These are phyloP conservation scores for Pteropus alecto DNA, from an alignment of 2,113 vertebrate species.

Conservation along the genomic window DNA sequence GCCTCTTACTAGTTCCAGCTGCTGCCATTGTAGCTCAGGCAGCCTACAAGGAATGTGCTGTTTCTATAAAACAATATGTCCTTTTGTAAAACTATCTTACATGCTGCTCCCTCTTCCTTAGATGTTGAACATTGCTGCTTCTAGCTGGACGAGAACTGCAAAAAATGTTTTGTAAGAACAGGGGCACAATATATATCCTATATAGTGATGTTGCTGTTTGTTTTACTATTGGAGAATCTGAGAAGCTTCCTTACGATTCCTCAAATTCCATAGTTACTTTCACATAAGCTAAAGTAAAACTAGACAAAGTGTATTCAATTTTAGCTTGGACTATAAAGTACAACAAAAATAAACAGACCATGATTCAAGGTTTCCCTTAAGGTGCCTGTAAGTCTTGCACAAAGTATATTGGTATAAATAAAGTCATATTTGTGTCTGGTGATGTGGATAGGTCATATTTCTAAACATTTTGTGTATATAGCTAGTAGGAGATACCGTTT, in stretches of 20 bases:
- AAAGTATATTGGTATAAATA: slow-evolving; percentile 57
- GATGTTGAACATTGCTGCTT: not conserved
- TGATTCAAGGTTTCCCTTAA: slow-evolving; percentile 57
- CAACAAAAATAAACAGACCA: slow-evolving; percentile 62
- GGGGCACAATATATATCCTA: no score
- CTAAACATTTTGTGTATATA: slow-evolving; percentile 45
- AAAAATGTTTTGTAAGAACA: not conserved
- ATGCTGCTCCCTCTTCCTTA: not conserved
- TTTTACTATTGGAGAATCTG: not conserved
- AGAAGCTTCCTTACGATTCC: not conserved
- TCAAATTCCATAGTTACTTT: not conserved
- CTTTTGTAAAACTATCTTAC: not conserved
- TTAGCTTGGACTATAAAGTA: slow-evolving; percentile 60
- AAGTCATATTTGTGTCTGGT: slow-evolving; percentile 36
- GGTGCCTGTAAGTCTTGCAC: slow-evolving; percentile 61
- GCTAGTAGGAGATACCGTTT: not conserved
- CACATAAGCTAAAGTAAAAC: slow-evolving; percentile 41
- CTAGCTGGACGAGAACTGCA: not conserved
- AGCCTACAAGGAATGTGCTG: not conserved
- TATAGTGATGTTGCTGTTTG: rapidly evolving
- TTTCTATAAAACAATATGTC: not conserved
- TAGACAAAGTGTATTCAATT: slow-evolving; percentile 9
- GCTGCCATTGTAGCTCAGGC: not conserved
- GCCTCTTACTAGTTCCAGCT: not conserved
- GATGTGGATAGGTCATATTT: slow-evolving; percentile 33